A percentile compares a stretch with the other conserved stretches of the same genome.
These are phyloP conservation scores for Sapajus apella DNA, from an alignment of 2,113 vertebrate genomes.

Conservation along the genomic window DNA sequence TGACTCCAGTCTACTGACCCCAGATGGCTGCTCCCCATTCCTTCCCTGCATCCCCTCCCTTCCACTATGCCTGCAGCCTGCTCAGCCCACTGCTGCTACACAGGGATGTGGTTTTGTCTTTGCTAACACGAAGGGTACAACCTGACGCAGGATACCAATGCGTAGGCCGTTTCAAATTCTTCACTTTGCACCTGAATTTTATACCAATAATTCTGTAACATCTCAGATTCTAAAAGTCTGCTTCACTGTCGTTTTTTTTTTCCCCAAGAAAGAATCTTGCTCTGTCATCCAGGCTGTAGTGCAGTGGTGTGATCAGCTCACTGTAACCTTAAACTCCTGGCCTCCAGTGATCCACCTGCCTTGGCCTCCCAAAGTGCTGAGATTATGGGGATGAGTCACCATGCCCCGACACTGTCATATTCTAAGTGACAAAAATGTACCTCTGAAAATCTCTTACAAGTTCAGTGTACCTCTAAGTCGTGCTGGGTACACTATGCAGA, in stretches of 20 bases:
- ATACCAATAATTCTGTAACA: constrained; percentile 39
- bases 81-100: not conserved
- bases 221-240: constrained; percentile 74
- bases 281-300: no score
- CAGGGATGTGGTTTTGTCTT: not conserved
- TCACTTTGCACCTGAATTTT: constrained; percentile 17
- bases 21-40: not conserved
- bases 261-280: not conserved
- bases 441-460: constrained; percentile 14
- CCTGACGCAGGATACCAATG: not conserved
- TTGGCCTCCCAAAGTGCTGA: no score
- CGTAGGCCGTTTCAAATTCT: not conserved
- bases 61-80: not conserved
- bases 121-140: not conserved
- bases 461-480: not conserved
- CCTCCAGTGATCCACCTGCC: no score
- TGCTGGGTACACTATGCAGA: not conserved
- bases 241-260: constrained; percentile 39
- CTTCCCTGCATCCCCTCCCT: not conserved
- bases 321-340: no score
- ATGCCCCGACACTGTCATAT: not conserved
- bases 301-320: no score
- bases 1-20: not conserved
- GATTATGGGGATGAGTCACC: no score
- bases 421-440: constrained; percentile 59